phyloP scores from a whole-genome alignment of 2,113 vertebrate genomes.

The Gadus chalcogrammus region DNA sequence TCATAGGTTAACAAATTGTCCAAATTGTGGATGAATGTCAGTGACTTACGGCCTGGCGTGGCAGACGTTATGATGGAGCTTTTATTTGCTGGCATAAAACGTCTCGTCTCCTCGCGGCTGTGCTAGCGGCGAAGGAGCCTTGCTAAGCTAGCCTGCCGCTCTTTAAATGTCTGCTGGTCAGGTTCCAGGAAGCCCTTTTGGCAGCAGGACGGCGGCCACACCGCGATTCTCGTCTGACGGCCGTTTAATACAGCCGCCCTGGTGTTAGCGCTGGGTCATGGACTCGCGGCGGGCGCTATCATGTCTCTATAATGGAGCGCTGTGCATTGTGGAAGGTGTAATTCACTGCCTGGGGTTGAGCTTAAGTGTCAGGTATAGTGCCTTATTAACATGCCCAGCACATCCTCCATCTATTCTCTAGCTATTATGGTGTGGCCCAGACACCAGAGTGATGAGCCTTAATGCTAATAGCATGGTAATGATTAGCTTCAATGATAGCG shows the following conservation, averaged over 20 bases:
- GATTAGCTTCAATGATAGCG: too few species aligned
- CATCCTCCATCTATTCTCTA: background rate
- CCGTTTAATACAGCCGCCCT: background rate
- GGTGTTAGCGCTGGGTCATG: background rate
- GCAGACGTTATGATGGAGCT: constrained; percentile 63
- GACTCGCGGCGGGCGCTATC: background rate
- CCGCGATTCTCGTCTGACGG: background rate
- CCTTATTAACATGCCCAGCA: background rate
- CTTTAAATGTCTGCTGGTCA: background rate
- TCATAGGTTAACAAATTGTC: constrained; percentile 70
- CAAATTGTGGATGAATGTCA: constrained; percentile 71
- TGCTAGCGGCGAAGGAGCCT: constrained; percentile 13
- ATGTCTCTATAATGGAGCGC: background rate
- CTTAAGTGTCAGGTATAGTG: background rate
- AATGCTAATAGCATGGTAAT: too few species aligned
- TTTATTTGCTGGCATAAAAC: constrained; percentile 70
- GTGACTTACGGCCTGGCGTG: constrained; percentile 55
- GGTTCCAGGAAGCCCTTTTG: background rate
- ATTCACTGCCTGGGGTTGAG: background rate
- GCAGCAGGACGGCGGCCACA: background rate
- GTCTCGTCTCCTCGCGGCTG: constrained; percentile 56
- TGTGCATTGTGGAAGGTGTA: background rate
- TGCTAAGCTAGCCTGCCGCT: too few species aligned
- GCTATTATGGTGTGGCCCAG: too few species aligned
- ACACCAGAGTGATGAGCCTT: too few species aligned